Evolutionary conservation across 2,888 invertebrate genomes (phyloP).

Genomic region (Lissonota sp.): DNA sequence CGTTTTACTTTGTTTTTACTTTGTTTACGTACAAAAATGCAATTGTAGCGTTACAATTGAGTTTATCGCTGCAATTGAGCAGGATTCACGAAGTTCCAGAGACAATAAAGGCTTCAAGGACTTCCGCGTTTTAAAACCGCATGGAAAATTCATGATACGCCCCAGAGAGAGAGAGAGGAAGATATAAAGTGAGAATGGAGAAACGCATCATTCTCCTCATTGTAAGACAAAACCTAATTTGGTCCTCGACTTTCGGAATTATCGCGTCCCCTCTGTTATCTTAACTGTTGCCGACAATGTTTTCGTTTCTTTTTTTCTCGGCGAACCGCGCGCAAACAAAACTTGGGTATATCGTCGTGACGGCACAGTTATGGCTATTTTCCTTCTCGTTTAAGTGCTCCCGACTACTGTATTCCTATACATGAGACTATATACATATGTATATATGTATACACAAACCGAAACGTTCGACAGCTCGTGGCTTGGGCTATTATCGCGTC

Average conservation of each 20-base stretch:
- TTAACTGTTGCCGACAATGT: conserved; percentile 14
- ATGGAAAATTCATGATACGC: no score
- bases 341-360: conserved; percentile 5
- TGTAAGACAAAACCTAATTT: conserved; percentile 1
- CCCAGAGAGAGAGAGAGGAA: no score
- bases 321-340: not conserved
- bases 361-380: conserved; percentile 42
- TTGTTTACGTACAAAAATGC: no score
- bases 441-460: not conserved
- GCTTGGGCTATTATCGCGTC: conserved; percentile 44
- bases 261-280: conserved; percentile 22
- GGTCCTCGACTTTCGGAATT: conserved; percentile 35
- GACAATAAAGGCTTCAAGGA: no score
- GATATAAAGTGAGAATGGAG: no score
- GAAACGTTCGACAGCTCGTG: conserved; percentile 13
- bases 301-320: conserved; percentile 9
- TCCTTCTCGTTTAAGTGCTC: conserved; percentile 7
- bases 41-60: no score
- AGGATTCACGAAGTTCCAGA: no score
- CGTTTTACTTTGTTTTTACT: no score
- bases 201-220: no score
- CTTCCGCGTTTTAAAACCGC: no score
- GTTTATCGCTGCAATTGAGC: no score
- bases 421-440: not conserved
- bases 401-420: not conserved